Base-by-base conservation (phyloP, 2,113 vertebrate species). In the Prunella fulvescens region DNA sequence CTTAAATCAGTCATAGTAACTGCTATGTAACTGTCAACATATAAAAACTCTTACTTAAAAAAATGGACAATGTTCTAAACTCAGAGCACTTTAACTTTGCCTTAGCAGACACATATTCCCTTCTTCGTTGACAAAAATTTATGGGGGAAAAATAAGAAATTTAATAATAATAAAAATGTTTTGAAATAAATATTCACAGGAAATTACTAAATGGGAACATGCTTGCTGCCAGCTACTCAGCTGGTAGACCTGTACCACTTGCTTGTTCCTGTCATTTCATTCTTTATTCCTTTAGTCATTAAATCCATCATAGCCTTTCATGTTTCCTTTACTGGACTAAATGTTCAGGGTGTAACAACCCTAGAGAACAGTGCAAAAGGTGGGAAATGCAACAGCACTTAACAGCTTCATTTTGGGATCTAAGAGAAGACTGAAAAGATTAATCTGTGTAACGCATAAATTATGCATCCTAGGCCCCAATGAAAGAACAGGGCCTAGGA, bases 161-260 rank as follows among this genome's bases (percentile, higher is more conserved):
- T 51, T n/a, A 40, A 40, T 47, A 54, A 40, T 56, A 80, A 79
- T 4, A 69, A 50, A 40, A 50, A 35, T 33, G 11, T 62, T 92
- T 74, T 78, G 25, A 71, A 95, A 94, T 91, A 96, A 95, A 93
- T 85, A 87, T 78, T 88, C 39, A 84, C 31, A 92, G 51, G 65
- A 79, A 78, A 81, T 47, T 74, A 39, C 35, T 81, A 47, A 70
- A 77, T 9, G 40, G 62, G 44, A 74, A 67, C 17, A 31, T 18
- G 16, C 17, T 80, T 60, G 47, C 61, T 88, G 67, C 60, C 76
- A 88, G 26, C 76, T 80, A 76, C 64, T 88, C 67, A 73, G n/a
- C 77, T 51, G 29, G 64, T 39, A 44, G 54, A 66, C 57, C 56
- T 54, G 23, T 66, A 54, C 39, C 64, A 40, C 73, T 66, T 71